Evolutionary conservation across 2,113 vertebrate species (phyloP), one percentile per base, ranked within the genome.

Genomic region (Regulus satrapa): DNA sequence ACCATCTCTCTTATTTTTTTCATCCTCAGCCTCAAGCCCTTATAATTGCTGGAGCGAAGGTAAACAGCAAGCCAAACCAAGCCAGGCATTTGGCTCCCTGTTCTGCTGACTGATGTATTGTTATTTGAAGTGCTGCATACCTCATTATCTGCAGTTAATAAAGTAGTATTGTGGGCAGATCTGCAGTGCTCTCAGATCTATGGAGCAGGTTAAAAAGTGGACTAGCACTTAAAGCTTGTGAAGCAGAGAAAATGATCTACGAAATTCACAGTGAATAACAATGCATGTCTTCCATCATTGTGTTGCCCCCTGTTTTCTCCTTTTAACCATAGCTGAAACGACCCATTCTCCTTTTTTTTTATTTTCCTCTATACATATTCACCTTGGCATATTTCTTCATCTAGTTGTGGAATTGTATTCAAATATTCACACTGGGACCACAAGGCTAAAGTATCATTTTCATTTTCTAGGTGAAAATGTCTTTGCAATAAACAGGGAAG

Each of bases 121-220:
- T 87, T 92, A 71, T 92, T 85, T 85, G 76, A 86, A 96, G 81
- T 91, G 76, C 54, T 89, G 77, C 66, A 58, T 96, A 91, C 61
- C 87, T 95, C 81, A 91, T 96, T 96, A 95, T 74, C 31, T 86
- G 78, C 59, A 92, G 61, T 95, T 97, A 95, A 86, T 92, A 95
- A 96, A 95, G 86, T 84, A 77, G 79, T 68, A 59, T 77, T 85
- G 72, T 93, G 91, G 84, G 71, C 76, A 92, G 91, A 87, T 74
- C 69, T 82, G 58, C 63, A 62, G 75, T 91, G 85, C 79, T 74
- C 58, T 93, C 77, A 93, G 81, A 86, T 72, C 91, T 89, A 3
- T 40, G 46, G 66, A 95, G 77, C 84, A 82, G 80, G 81, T 87
- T 94, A 88, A 71, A 92, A 92, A 90, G 72, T 90, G 54, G 87